Conservation (phyloP, 2,113 vertebrate species). For the Rallus limicola region DNA sequence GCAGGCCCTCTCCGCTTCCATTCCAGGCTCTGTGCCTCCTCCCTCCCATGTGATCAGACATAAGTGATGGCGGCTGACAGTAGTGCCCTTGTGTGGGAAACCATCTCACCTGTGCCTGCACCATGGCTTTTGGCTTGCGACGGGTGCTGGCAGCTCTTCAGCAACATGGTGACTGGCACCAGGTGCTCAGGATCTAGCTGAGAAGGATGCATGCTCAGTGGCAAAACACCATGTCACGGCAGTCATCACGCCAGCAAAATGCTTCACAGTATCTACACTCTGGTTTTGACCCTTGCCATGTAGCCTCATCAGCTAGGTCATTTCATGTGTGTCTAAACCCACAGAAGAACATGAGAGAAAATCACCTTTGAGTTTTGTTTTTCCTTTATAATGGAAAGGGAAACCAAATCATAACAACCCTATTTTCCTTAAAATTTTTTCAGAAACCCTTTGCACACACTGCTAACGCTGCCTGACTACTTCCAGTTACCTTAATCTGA, state of each 20-base stretch:
- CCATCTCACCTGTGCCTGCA: fast-evolving
- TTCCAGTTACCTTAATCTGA: background rate
- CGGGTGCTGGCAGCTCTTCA: background rate
- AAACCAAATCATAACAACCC: background rate
- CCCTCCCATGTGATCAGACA: background rate
- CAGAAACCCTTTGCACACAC: background rate
- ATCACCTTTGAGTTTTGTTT: background rate
- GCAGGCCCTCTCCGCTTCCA: background rate
- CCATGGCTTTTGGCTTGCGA: background rate
- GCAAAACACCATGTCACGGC: background rate
- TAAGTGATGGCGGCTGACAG: fast-evolving
- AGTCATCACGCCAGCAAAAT: background rate
- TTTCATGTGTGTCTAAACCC: fast-evolving
- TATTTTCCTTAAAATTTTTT: background rate
- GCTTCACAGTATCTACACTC: background rate
- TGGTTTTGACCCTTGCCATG: background rate
- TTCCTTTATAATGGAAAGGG: background rate
- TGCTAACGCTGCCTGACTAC: fast-evolving
- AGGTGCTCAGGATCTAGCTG: background rate
- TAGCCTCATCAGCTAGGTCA: background rate
- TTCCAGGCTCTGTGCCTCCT: background rate
- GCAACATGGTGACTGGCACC: fast-evolving
- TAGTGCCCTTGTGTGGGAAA: background rate
- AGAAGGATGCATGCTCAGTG: fast-evolving
- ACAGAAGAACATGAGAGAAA: background rate